A percentile compares a stretch with the other conserved stretches of the same genome.
Evolutionary conservation across 2,888 invertebrate species (phyloP).

Genomic region (Smittia sp.): DNA sequence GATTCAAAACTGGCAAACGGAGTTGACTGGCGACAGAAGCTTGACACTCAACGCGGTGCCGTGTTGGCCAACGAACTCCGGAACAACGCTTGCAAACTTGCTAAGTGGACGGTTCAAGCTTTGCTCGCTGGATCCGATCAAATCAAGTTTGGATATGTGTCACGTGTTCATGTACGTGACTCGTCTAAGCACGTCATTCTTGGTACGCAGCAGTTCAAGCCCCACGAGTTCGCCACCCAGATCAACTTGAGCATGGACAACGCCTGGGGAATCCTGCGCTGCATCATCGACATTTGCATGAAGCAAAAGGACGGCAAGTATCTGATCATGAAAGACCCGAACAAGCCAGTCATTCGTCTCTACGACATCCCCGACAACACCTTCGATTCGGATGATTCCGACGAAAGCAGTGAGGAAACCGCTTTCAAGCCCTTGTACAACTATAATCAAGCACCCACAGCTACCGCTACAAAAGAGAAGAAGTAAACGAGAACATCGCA

Average conservation of each 20-base stretch:
- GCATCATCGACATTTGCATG: slow-evolving; percentile 95
- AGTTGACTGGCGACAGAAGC: slow-evolving; percentile 96
- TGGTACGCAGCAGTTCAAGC: slow-evolving; percentile 97
- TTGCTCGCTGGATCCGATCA: slow-evolving; percentile 94
- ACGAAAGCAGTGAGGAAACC: slow-evolving; percentile 55
- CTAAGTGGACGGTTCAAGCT: slow-evolving; percentile 98
- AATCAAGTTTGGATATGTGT: slow-evolving; percentile 99
- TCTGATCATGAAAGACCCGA: slow-evolving; percentile 98
- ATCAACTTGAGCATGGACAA: slow-evolving; percentile 99
- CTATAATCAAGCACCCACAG: slow-evolving; percentile 10
- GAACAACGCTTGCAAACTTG: slow-evolving; percentile 99
- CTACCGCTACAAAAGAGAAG: background rate
- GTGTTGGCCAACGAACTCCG: slow-evolving; percentile 96
- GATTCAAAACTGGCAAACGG: slow-evolving; percentile 94
- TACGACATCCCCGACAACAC: slow-evolving; percentile 99
- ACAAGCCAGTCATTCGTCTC: slow-evolving; percentile 95
- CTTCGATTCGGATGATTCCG: slow-evolving; percentile 96
- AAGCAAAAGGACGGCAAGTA: slow-evolving; percentile 96
- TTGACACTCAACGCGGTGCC: slow-evolving; percentile 97
- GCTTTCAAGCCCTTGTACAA: slow-evolving; percentile 31
- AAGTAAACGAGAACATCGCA: background rate
- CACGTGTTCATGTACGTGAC: slow-evolving; percentile 87
- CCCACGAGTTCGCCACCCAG: slow-evolving; percentile 96
- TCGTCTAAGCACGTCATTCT: slow-evolving; percentile 94
- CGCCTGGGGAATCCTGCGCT: slow-evolving; percentile 97